Evolutionary conservation across 2,888 invertebrate species (phyloP).

Genomic region (Camptogramma bilineatum): DNA sequence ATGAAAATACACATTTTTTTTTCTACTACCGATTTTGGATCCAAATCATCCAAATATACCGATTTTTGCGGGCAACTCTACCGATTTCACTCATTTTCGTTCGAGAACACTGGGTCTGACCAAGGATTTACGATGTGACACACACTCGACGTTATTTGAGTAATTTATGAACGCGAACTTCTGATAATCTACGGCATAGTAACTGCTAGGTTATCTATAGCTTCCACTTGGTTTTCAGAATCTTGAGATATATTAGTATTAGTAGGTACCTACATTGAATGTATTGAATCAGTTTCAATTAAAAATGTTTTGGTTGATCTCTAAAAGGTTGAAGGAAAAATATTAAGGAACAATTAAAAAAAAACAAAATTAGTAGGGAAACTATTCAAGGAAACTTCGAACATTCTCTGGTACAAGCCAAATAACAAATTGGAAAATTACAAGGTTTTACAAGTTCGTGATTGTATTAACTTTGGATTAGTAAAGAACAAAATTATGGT

Average conservation of each 20-base stretch:
- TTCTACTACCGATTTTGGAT: too few relatives aligned
- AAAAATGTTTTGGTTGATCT: neutral
- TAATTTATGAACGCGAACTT: conserved; percentile 39
- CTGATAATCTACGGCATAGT: conserved; percentile 22
- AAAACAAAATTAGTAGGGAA: neutral
- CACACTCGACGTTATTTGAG: conserved; percentile 38
- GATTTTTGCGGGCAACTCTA: too few relatives aligned
- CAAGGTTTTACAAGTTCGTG: neutral
- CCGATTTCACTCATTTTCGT: too few relatives aligned
- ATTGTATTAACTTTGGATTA: neutral
- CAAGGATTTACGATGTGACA: conserved; percentile 45
- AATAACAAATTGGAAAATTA: neutral
- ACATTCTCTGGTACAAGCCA: neutral
- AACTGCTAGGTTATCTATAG: neutral
- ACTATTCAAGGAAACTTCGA: neutral
- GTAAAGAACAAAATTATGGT: neutral
- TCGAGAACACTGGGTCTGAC: too few relatives aligned
- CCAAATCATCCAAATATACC: too few relatives aligned
- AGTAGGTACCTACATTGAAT: too few relatives aligned
- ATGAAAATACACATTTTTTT: too few relatives aligned
- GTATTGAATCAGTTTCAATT: neutral
- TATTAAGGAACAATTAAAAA: neutral
- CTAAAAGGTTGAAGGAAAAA: neutral
- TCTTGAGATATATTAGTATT: neutral
- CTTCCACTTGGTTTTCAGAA: conserved; percentile 9